Evolutionary conservation across 2,888 invertebrate genomes (phyloP).

Genomic region (Vannuccia rotundouncinata): DNA sequence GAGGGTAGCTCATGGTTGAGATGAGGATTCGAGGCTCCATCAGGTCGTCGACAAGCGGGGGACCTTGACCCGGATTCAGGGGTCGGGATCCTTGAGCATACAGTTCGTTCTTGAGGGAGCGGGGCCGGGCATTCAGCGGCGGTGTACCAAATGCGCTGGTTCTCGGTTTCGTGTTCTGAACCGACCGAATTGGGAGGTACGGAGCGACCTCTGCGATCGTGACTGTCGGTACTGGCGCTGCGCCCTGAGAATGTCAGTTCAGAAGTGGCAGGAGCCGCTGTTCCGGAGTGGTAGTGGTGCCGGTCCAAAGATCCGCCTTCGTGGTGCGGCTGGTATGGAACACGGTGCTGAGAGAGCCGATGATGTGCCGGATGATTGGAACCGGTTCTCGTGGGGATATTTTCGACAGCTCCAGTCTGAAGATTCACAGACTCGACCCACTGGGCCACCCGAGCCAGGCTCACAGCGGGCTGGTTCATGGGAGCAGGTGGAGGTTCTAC

Average conservation of each 20-base stretch:
- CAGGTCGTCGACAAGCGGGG: not conserved
- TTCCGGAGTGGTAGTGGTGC: conserved; percentile 18
- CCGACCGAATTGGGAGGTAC: not conserved
- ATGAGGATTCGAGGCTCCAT: conserved; percentile 28
- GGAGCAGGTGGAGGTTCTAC: conserved; percentile 10
- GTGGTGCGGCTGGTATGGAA: not conserved
- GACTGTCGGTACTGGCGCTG: not conserved
- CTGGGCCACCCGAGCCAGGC: conserved; percentile 48
- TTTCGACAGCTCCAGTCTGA: not conserved
- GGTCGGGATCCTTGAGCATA: not conserved
- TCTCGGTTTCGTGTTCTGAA: conserved; percentile 13
- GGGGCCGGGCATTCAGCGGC: not conserved
- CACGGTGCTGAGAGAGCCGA: not conserved
- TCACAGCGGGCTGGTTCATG: conserved; percentile 10
- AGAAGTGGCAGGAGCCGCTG: not conserved
- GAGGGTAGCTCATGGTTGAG: not conserved
- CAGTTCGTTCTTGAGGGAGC: not conserved
- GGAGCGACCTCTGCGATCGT: conserved; percentile 18
- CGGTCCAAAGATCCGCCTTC: not conserved
- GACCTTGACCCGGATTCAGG: not conserved
- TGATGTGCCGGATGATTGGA: not conserved
- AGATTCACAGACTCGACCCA: conserved; percentile 51
- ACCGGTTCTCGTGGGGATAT: not conserved
- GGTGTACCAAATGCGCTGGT: not conserved
- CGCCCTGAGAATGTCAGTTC: not conserved